Evolutionary conservation across 2,888 invertebrate species (phyloP), one percentile per base, ranked within the genome.

Genomic region (Temnothorax rugatulus): DNA sequence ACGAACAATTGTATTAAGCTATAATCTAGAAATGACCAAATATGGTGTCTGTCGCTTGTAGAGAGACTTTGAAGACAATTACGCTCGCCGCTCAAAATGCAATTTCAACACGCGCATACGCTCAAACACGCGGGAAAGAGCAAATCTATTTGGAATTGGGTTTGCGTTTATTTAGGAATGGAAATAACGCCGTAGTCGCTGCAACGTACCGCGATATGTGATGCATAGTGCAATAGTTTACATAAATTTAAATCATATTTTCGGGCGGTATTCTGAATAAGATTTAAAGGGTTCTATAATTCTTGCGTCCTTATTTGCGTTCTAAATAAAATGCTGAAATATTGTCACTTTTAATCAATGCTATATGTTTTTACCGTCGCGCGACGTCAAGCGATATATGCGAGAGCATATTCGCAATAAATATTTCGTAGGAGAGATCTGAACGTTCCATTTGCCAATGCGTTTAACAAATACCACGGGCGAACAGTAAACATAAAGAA

Each of bases 121-220:
- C 9, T 52, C 44, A 69, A 68, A 54, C 25, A 38, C 34, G 29
- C 41, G 34, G n/a, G 34, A 73, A 68, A 44, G 57, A 59, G 47
- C 79, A 59, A 44, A 81, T 81, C 79, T 81, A 73, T 81, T 81
- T 47, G 18, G 13, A 81, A 73, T 81, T 73, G 73, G 47, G 69
- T 79, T 79, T 77, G 41, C 68, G 57, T 79, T 81, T 57, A 79
- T 71, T 79, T 59, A 34, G 34, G 34, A 71, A 79, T 73, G 73
- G 57, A 13, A 50, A 81, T 81, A 73, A 47, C 21, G 47, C 18
- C 71, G 21, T 38, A 59, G 59, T 71, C 34, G 38, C 11, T 25
- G 38, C 41, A 34, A 44, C 44, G n/a, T 44, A 50, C 21, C 13
- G 47, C 73, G 73, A 81, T 81, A 52, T 34, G 15, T 59, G 71